A percentile compares a stretch with the other conserved stretches of the same genome.
Evolutionary conservation across 2,888 invertebrate genomes (phyloP).

Genomic region (Sphaerophoria rueppellii): DNA sequence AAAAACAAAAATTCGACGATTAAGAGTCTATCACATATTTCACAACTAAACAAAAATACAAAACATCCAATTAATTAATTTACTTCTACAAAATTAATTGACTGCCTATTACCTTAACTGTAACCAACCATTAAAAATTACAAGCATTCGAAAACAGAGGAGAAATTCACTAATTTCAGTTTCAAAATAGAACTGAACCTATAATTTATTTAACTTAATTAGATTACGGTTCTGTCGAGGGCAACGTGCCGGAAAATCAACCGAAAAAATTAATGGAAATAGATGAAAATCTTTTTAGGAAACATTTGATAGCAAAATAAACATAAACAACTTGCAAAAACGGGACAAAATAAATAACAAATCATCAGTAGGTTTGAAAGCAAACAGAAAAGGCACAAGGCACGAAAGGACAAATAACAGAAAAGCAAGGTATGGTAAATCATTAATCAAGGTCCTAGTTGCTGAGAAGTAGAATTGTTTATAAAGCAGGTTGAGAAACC

Average conservation of each 20-base stretch:
- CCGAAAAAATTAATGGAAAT: neutral
- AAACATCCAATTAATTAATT: no score
- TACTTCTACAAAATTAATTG: conserved; percentile 10
- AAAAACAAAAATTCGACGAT: no score
- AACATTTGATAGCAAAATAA: no score
- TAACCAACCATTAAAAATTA: neutral
- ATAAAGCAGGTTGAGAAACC: neutral
- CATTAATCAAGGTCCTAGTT: conserved; percentile 30
- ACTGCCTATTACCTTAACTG: neutral
- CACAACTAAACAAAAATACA: no score
- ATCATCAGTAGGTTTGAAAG: neutral
- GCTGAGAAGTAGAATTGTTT: neutral
- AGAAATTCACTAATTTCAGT: neutral
- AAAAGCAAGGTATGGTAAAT: conserved; percentile 3
- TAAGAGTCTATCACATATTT: no score
- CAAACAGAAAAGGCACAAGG: neutral
- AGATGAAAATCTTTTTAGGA: neutral
- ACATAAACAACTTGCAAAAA: no score
- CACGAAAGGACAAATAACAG: neutral
- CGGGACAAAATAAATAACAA: conserved; percentile 3
- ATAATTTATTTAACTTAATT: neutral
- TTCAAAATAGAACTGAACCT: neutral
- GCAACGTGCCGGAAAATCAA: neutral
- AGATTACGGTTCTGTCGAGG: neutral
- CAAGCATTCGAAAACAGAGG: neutral